phyloP scores from a whole-genome alignment of 2,888 invertebrate genomes.

The Dynastes tityus region DNA sequence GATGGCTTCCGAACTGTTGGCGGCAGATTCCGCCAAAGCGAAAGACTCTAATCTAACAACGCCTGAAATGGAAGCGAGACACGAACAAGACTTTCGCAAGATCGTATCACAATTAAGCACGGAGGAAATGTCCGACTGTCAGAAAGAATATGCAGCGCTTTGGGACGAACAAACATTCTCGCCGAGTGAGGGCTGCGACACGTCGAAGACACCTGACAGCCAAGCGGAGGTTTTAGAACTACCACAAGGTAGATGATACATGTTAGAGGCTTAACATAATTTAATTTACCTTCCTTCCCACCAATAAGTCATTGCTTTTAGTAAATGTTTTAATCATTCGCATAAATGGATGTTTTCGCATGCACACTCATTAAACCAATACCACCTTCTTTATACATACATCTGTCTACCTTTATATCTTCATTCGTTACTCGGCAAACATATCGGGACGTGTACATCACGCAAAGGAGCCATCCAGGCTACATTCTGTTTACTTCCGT shows the following conservation, averaged over 20 bases:
- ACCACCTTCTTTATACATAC: conserved; percentile 15
- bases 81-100: conserved; percentile 70
- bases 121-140: conserved; percentile 72
- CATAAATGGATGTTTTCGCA: conserved; percentile 49
- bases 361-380: conserved; percentile 49
- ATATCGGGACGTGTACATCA: conserved; percentile 64
- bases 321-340: conserved; percentile 48
- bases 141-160: conserved; percentile 70
- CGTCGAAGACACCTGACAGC: conserved; percentile 70
- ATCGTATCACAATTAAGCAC: conserved; percentile 72
- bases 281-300: conserved; percentile 44
- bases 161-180: conserved; percentile 71
- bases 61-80: conserved; percentile 66
- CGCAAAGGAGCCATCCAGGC: conserved; percentile 18
- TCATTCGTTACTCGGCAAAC: conserved; percentile 60
- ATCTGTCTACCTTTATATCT: conserved; percentile 26
- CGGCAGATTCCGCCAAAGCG: conserved; percentile 63
- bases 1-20: conserved; percentile 71
- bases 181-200: conserved; percentile 68
- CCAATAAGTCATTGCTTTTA: conserved; percentile 47
- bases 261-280: conserved; percentile 58
- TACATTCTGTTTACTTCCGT: conserved; percentile 55
- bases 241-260: conserved; percentile 70
- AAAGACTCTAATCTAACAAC: conserved; percentile 63
- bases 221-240: conserved; percentile 69